Evolutionary conservation across 2,888 invertebrate species (phyloP).

Genomic region (Scaptomyza caliginosa): DNA sequence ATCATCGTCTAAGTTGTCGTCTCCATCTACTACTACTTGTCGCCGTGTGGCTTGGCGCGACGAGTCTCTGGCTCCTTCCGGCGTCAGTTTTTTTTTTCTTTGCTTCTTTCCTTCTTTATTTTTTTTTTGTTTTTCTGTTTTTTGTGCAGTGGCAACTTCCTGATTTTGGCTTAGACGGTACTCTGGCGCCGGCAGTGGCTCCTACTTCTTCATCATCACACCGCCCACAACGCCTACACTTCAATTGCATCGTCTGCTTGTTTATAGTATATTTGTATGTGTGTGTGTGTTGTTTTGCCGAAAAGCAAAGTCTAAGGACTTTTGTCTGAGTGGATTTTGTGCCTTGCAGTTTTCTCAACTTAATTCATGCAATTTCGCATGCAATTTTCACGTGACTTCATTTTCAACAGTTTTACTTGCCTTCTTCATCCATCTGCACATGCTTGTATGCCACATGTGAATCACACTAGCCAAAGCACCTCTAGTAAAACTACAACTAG

Average conservation of each 20-base stretch:
- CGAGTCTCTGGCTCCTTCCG: constrained; percentile 57
- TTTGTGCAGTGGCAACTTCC: constrained; percentile 72
- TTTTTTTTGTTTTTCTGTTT: neutral
- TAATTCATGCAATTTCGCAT: constrained; percentile 77
- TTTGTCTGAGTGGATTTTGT: constrained; percentile 81
- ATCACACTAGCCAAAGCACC: constrained; percentile 1
- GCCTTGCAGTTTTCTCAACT: constrained; percentile 41
- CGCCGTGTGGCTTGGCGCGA: constrained; percentile 42
- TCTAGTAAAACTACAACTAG: constrained; percentile 1
- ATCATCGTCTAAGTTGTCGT: constrained; percentile 9
- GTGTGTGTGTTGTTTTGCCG: constrained; percentile 72
- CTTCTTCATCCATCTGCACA: constrained; percentile 4
- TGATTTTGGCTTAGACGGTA: constrained; percentile 64
- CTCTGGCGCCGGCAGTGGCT: constrained; percentile 13
- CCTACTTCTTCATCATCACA: neutral
- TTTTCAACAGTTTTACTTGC: constrained; percentile 25
- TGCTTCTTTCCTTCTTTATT: constrained; percentile 5
- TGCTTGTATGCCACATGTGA: constrained; percentile 5
- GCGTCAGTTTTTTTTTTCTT: constrained; percentile 43
- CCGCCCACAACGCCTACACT: neutral
- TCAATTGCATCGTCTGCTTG: constrained; percentile 23
- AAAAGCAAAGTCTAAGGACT: constrained; percentile 82
- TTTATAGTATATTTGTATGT: constrained; percentile 32
- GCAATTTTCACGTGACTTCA: constrained; percentile 66
- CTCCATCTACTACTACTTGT: constrained; percentile 25